Base-by-base conservation (phyloP, 1,140 invertebrate species). In the Apis florea region DNA sequence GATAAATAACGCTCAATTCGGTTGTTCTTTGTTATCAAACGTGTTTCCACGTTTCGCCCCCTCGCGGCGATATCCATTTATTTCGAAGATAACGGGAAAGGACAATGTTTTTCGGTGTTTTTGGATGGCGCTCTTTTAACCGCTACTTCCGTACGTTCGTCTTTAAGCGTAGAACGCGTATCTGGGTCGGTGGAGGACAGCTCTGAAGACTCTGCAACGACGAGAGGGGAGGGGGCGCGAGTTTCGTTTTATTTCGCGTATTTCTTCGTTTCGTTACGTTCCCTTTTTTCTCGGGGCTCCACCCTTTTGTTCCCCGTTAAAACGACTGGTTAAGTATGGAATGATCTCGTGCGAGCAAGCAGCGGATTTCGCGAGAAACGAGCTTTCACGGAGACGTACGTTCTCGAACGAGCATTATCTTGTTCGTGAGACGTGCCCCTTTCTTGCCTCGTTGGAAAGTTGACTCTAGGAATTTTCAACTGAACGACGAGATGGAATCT, bases 111-210 rank as follows among this genome's bases (percentile, higher is more conserved):
- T 31, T 59, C 47, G 19, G n/a, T 59, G 31, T n/a, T n/a, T n/a
- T n/a, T 19, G 31, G 31, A 61, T 15, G 24, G 12, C 19, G 40
- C n/a, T 11, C 11, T 51, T 17, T 40, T n/a, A n/a, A n/a, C 4
- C 24, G 8, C 15, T n/a, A n/a, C n/a, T 64, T 74, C 53, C 21
- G 59, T 72, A 26, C 56, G 56, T 2, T 80, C 78, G 61, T 73
- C 78, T 74, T 74, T 80, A 80, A 79, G 24, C 70, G 24, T 47
- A 21, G n/a, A 53, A 79, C 17, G 40, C 40, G 31, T 61, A 80
- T 80, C 54, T 80, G 40, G 70, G 61, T 80, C 70, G 49, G 51
- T 54, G 10, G 70, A 66, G 51, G 69, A 73, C 64, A 24, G 51
- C 51, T 49, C 31, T n/a, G n/a, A 5, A 40, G 31, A 40, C 31